Evolutionary conservation across 1,140 invertebrate genomes (phyloP), one percentile per base, ranked within the genome.

Genomic region (Frieseomelitta varia): DNA sequence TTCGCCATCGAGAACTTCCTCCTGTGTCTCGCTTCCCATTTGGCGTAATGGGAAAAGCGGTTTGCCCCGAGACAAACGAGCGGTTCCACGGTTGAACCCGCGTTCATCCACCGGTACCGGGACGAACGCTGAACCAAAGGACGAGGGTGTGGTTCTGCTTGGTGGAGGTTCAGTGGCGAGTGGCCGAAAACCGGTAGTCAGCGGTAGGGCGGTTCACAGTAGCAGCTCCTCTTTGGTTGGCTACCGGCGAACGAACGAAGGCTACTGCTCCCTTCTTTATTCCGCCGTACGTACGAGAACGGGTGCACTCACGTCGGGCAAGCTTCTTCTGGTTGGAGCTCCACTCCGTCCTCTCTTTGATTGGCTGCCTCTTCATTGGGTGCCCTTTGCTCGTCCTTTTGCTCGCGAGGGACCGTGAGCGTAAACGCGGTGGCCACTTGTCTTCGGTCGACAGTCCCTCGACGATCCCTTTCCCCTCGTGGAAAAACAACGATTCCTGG

Each of bases 131-230:
- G 76, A 77, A 75, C 63, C 69, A 53, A 67, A 58, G 84, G 67
- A 61, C 61, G 84, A 88, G 88, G 87, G 87, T 89, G 88, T 83
- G 87, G 88, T 88, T 85, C 77, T 72, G 65, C 79, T 82, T 81
- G 87, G 69, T 87, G 73, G 73, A 74, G 77, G 84, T 81, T 68
- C 86, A 53, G 90, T 91, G 90, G 93, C 90, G 90, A 94, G 90
- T 94, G 93, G 93, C 90, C 91, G 89, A 93, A 93, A 94, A 95
- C 94, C 94, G 93, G 94, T 95, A 94, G 94, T 92, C 90, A 91
- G 92, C 91, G 92, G 91, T 91, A 94, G 94, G 94, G 94, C 94
- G 94, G 93, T 91, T 92, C 94, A 94, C 94, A 85, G 94, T 95
- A 95, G 94, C 94, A 85, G 88, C 90, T 92, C 90, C 89, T 89